Evolutionary conservation across 1,140 invertebrate genomes (phyloP).

Genomic region (Drosophila repletoides): DNA sequence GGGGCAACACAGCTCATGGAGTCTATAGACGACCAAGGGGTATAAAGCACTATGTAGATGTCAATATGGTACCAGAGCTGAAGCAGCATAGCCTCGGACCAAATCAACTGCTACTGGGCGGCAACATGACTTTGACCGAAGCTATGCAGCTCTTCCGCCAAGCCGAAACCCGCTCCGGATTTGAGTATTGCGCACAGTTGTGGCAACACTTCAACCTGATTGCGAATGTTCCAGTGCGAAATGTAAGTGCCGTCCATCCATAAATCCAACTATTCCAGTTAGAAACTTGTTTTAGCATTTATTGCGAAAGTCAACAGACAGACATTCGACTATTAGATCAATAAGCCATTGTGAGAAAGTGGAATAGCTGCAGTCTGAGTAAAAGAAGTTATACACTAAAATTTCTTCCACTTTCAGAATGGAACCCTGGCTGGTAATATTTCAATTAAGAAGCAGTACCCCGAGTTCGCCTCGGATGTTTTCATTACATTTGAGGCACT

Average conservation of each 20-base stretch:
- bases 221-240: constrained; percentile 88
- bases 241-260: constrained; percentile 84
- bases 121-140: constrained; percentile 86
- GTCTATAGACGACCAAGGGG: constrained; percentile 84
- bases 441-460: constrained; percentile 88
- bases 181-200: constrained; percentile 83
- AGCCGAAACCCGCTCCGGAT: constrained; percentile 82
- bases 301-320: neutral
- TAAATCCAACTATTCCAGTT: constrained; percentile 20
- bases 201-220: constrained; percentile 86
- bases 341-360: neutral
- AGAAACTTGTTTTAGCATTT: constrained; percentile 47
- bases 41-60: constrained; percentile 87
- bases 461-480: constrained; percentile 90
- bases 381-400: too few relatives aligned
- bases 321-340: neutral
- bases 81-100: constrained; percentile 83
- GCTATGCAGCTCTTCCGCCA: constrained; percentile 85
- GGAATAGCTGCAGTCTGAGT: neutral
- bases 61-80: constrained; percentile 84
- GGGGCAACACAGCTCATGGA: constrained; percentile 85
- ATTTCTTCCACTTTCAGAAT: constrained; percentile 78
- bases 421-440: constrained; percentile 91
- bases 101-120: constrained; percentile 85
- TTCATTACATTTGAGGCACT: constrained; percentile 88